Conservation (phyloP, 2,888 invertebrate species). For the Ypsolopha sequella region DNA sequence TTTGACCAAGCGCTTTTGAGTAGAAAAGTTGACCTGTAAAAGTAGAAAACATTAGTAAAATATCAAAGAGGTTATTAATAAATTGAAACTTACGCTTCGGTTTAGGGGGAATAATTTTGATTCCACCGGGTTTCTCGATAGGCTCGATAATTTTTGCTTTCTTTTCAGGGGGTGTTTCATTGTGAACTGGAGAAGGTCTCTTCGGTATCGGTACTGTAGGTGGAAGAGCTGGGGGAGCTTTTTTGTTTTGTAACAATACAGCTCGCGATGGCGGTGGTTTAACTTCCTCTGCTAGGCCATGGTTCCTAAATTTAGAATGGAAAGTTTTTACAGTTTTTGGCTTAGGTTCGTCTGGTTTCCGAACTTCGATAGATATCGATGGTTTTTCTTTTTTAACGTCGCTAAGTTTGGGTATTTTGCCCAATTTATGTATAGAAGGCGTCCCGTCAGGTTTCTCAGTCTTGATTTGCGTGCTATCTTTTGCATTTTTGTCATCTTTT, state of each 20-base stretch:
- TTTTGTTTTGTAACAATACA: conserved; percentile 69
- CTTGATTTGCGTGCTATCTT: conserved; percentile 28
- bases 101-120: conserved; percentile 90
- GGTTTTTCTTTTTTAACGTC: conserved; percentile 75
- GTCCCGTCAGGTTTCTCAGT: conserved; percentile 76
- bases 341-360: conserved; percentile 78
- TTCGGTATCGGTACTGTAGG: conserved; percentile 53
- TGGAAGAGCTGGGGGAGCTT: conserved; percentile 60
- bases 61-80: conserved; percentile 14
- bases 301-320: conserved; percentile 92
- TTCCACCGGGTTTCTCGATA: conserved; percentile 82
- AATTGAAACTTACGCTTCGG: conserved; percentile 87
- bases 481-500: conserved; percentile 24
- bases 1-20: conserved; percentile 20
- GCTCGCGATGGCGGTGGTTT: conserved; percentile 87
- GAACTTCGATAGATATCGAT: conserved; percentile 85
- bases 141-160: conserved; percentile 75
- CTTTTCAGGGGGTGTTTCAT: conserved; percentile 78
- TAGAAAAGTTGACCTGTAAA: conserved; percentile 47
- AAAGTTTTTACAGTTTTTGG: conserved; percentile 94
- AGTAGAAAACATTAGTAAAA: conserved; percentile 44
- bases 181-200: conserved; percentile 59
- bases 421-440: conserved; percentile 79
- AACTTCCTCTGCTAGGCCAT: conserved; percentile 89
- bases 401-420: conserved; percentile 83